Evolutionary conservation across 2,888 invertebrate genomes (phyloP), one percentile per base, ranked within the genome.

Genomic region (Galeruca laticollis): DNA sequence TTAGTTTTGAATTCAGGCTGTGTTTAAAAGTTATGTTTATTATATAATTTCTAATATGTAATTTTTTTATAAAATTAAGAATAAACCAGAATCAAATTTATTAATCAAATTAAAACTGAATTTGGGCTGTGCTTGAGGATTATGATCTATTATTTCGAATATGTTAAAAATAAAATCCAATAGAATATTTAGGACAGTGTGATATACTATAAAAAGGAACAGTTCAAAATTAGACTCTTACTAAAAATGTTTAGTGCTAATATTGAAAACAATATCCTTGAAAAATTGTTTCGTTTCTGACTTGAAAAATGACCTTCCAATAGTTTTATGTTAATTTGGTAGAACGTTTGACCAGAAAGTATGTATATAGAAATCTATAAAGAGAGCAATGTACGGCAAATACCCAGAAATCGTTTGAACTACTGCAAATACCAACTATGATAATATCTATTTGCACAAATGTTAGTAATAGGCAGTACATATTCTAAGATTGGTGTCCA

Each of bases 231-330:
- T 40, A n/a, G 3, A 40, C 8, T n/a, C n/a, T 40, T 40, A 40
- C 13, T 40, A n/a, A 40, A 40, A n/a, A 40, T n/a, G n/a, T 6
- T n/a, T n/a, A n/a, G 6, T 26, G 26, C 6, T 26, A 26, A 26
- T 26, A 26, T 26, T 26, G 26, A 6, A 26, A 6, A 26, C 10
- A 37, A n/a, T 26, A 21, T 61, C 40, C 10, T 43, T 60, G 13
- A 26, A 11, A 52, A 54, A 26, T 63, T 63, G 63, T 63, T 63
- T 3, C 21, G 4, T 54, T 54, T 54, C 54, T 51, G 63, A 54
- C 63, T 54, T 31, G 1, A 54, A 18, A 54, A 63, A 21, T 26
- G 47, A 18, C 9, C 47, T 47, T 15, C 15, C 9, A 47, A 47
- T 47, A 47, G 10, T 47, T 47, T 47, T 15, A 18, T 47, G 47